phyloP scores from a whole-genome alignment of 2,888 invertebrate species.

The Cheilosia pagana region DNA sequence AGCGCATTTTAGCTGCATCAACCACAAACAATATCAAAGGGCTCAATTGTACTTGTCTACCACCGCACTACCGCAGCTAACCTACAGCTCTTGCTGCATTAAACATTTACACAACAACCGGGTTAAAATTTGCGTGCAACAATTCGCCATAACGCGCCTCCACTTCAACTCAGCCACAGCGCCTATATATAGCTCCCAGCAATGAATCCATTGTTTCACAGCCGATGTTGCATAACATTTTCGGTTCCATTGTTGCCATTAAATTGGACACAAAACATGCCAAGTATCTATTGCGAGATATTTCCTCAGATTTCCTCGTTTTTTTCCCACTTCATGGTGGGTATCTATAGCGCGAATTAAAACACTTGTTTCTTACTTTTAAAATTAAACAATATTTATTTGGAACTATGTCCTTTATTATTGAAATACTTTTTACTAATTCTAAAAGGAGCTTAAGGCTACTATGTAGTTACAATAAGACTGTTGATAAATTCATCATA shows the following conservation, averaged over 20 bases:
- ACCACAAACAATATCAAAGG: slow-evolving; percentile 19
- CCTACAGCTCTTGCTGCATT: slow-evolving; percentile 21
- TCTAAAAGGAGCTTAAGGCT: too few species aligned
- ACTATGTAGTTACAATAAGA: too few species aligned
- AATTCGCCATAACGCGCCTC: slow-evolving; percentile 24
- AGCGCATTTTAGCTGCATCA: background rate
- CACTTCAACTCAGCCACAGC: slow-evolving; percentile 8
- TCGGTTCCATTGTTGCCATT: slow-evolving; percentile 54
- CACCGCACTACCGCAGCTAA: slow-evolving; percentile 24
- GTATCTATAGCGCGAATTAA: too few species aligned
- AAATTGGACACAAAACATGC: slow-evolving; percentile 36
- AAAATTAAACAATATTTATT: too few species aligned
- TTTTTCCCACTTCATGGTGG: too few species aligned
- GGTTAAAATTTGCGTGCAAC: slow-evolving; percentile 44
- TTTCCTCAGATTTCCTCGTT: slow-evolving; percentile 44
- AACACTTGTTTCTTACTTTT: too few species aligned
- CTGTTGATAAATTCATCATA: too few species aligned
- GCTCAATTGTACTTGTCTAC: background rate
- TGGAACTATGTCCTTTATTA: too few species aligned
- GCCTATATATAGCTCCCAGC: background rate
- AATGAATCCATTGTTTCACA: slow-evolving; percentile 46
- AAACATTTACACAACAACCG: slow-evolving; percentile 19
- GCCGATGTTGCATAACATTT: slow-evolving; percentile 54
- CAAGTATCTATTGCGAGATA: slow-evolving; percentile 50
- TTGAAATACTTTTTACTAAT: too few species aligned